Percentiles rank a stretch among this genome's conserved stretches.
These are phyloP conservation scores for Mustela lutreola DNA, from an alignment of 2,113 vertebrate genomes.

Conservation along the genomic window DNA sequence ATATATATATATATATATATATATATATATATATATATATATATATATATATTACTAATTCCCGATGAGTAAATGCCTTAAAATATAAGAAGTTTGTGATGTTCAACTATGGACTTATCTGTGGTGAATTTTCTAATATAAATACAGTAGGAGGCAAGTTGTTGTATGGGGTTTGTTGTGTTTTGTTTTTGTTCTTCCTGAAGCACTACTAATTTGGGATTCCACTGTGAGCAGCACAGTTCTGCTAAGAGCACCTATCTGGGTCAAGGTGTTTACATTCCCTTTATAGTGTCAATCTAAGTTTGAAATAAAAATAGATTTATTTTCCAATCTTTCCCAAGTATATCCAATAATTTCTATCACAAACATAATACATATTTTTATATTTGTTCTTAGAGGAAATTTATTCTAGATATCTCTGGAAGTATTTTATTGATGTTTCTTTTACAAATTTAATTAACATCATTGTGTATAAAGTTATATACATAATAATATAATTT, in stretches of 20 bases:
- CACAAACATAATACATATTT: not conserved
- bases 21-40: too few relatives aligned
- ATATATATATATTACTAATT: too few relatives aligned
- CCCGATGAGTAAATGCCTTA: not conserved
- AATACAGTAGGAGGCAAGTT: not conserved
- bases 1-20: too few relatives aligned
- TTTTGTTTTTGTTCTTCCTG: not conserved
- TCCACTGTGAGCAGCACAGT: not conserved
- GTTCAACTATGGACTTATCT: not conserved
- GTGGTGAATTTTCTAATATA: not conserved
- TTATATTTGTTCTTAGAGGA: slow-evolving; percentile 41
- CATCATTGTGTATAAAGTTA: slow-evolving; percentile 16
- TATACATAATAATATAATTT: not conserved
- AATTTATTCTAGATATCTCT: not conserved
- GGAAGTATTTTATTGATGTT: not conserved
- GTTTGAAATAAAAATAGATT: slow-evolving; percentile 45
- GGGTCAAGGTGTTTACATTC: not conserved
- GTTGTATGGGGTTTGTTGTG: not conserved
- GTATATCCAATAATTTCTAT: slow-evolving; percentile 53
- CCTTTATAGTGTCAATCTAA: not conserved
- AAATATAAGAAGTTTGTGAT: not conserved
- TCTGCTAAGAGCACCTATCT: not conserved
- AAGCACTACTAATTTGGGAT: not conserved
- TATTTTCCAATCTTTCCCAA: slow-evolving; percentile 3
- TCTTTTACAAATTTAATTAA: slow-evolving; percentile 21